These are phyloP conservation scores for Todiramphus chloris DNA, from an alignment of 2,113 vertebrate genomes.

Conservation along the genomic window DNA sequence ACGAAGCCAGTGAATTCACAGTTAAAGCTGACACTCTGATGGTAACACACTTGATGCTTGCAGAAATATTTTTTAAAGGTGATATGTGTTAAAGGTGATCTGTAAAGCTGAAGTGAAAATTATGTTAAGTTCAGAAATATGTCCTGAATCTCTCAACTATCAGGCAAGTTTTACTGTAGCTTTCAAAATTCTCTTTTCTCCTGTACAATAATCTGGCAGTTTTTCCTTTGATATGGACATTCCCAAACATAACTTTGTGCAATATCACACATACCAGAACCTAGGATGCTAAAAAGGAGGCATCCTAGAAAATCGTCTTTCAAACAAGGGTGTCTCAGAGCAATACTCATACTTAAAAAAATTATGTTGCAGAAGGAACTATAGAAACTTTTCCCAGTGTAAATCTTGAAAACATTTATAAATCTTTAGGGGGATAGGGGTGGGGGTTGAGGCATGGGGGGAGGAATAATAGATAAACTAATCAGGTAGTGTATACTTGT, in stretches of 20 bases:
- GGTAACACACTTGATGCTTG: not conserved
- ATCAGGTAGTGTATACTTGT: not conserved
- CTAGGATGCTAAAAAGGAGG: not conserved
- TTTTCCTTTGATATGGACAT: slow-evolving; percentile 38
- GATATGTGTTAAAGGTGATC: slow-evolving; percentile 43
- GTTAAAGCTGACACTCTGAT: not conserved
- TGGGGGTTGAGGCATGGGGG: too few relatives aligned
- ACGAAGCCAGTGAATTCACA: not conserved
- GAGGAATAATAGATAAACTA: not conserved
- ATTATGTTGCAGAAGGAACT: not conserved
- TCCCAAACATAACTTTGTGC: slow-evolving; percentile 21
- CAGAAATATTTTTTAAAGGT: slow-evolving; percentile 40
- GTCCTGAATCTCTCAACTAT: slow-evolving; percentile 27
- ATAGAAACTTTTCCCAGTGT: not conserved
- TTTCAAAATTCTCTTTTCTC: slow-evolving; percentile 43
- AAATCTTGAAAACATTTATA: not conserved
- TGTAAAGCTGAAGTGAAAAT: slow-evolving; percentile 53
- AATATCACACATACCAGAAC: slow-evolving; percentile 36
- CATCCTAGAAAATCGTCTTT: not conserved
- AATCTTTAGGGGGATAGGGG: not conserved
- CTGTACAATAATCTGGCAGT: slow-evolving; percentile 18
- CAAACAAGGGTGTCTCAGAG: not conserved
- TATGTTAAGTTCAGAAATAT: slow-evolving; percentile 46
- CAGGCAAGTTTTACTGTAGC: slow-evolving; percentile 18
- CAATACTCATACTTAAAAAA: not conserved